Percentiles rank a stretch among this genome's conserved stretches.
phyloP scores from a whole-genome alignment of 1,140 invertebrate species.

The Tetragonula clypearis region DNA sequence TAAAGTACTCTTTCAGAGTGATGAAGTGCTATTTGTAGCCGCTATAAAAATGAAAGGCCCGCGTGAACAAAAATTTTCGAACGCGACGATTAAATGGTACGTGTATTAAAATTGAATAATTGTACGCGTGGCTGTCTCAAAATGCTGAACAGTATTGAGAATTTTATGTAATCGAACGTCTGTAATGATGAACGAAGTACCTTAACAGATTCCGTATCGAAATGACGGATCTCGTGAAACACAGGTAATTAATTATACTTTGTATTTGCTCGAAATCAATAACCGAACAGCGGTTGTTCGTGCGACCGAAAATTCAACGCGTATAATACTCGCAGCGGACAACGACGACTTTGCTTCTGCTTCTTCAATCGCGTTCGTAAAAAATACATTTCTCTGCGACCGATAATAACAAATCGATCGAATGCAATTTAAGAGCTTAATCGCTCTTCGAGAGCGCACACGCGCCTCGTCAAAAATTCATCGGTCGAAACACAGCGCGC shows the following conservation, averaged over 20 bases:
- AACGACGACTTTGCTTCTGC: no score
- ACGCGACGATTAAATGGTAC: neutral
- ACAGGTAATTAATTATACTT: neutral
- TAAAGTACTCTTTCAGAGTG: constrained; percentile 14
- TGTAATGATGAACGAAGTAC: no score
- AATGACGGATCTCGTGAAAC: neutral
- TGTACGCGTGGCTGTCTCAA: no score
- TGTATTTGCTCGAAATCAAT: neutral
- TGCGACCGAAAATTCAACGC: no score
- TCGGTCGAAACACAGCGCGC: neutral
- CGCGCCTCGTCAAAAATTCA: no score
- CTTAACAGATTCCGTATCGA: neutral
- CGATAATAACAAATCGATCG: neutral
- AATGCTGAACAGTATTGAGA: no score
- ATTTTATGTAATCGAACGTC: no score
- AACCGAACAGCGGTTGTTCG: neutral
- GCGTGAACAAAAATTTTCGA: neutral
- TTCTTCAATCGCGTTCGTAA: no score
- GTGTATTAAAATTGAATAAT: neutral
- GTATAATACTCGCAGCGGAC: no score
- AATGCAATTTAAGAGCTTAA: neutral
- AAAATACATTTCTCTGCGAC: no score
- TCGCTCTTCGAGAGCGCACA: neutral
- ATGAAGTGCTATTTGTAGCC: constrained; percentile 3
- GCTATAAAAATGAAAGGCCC: neutral